Evolutionary conservation across 2,888 invertebrate genomes (phyloP).

Genomic region (Tetramorium bicarinatum): DNA sequence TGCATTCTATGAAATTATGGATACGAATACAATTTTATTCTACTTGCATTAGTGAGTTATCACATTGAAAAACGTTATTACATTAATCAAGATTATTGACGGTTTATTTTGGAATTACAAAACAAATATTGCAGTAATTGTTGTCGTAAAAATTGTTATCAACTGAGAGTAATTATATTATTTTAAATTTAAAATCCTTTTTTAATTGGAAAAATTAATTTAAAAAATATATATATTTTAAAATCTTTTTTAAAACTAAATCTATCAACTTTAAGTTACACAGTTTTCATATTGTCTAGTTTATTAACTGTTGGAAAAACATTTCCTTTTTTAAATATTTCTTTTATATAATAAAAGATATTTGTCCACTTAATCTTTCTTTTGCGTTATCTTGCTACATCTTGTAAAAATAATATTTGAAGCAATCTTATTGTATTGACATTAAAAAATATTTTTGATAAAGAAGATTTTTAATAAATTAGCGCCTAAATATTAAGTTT

Average conservation of each 20-base stretch:
- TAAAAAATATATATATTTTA: neutral
- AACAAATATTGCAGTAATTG: constrained; percentile 15
- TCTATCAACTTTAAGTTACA: neutral
- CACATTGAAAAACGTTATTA: constrained; percentile 1
- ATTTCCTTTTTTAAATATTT: neutral
- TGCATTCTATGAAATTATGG: neutral
- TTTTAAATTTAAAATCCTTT: neutral
- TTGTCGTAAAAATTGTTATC: neutral
- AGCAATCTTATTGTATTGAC: neutral
- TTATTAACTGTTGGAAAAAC: neutral
- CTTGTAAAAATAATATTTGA: constrained; percentile 9
- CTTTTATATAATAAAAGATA: neutral
- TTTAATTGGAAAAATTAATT: constrained; percentile 2
- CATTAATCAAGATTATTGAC: constrained; percentile 16
- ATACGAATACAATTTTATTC: constrained; percentile 26
- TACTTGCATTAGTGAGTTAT: constrained; percentile 1
- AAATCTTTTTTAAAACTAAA: neutral
- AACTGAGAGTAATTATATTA: neutral
- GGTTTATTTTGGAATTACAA: neutral
- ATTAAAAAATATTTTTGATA: neutral
- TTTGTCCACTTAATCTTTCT: neutral
- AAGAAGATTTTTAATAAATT: neutral
- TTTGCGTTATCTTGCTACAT: neutral
- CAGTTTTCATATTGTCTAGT: neutral
- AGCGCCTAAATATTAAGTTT: constrained; percentile 7